Conservation (phyloP, 2,113 vertebrate species). For the Mola mola region DNA sequence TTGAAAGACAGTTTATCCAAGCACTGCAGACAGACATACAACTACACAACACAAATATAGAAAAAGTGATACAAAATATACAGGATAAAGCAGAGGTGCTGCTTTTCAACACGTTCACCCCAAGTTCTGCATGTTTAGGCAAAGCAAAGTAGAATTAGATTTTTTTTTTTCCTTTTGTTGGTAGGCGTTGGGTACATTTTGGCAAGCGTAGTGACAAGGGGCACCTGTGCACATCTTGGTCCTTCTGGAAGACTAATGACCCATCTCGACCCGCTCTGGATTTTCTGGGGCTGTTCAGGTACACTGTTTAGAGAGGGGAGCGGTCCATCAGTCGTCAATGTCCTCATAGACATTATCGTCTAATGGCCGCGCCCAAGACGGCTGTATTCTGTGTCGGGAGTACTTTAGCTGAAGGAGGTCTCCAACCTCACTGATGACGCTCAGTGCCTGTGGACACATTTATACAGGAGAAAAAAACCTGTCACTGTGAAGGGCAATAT, state of each 20-base stretch:
- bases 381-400: conserved; percentile 80
- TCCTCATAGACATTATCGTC: conserved; percentile 55
- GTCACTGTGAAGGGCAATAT: conserved; percentile 29
- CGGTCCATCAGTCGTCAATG: conserved; percentile 59
- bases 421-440: conserved; percentile 90
- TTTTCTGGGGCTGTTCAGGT: conserved; percentile 17
- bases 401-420: conserved; percentile 94
- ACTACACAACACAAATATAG: background rate
- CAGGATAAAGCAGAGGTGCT: conserved; percentile 14
- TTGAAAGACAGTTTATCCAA: too few species aligned
- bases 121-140: conserved; percentile 1
- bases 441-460: conserved; percentile 84
- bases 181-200: background rate
- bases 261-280: conserved; percentile 14
- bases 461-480: conserved; percentile 17
- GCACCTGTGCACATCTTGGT: conserved; percentile 27
- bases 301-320: conserved; percentile 5
- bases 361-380: conserved; percentile 30
- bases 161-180: conserved; percentile 14
- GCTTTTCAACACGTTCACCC: conserved; percentile 29
- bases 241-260: conserved; percentile 51
- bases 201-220: conserved; percentile 37
- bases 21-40: background rate
- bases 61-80: conserved; percentile 3
- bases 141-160: conserved; percentile 48